Evolutionary conservation across 2,797 vertebrate species (phyloP).

Genomic region (Numenius phaeopus): DNA sequence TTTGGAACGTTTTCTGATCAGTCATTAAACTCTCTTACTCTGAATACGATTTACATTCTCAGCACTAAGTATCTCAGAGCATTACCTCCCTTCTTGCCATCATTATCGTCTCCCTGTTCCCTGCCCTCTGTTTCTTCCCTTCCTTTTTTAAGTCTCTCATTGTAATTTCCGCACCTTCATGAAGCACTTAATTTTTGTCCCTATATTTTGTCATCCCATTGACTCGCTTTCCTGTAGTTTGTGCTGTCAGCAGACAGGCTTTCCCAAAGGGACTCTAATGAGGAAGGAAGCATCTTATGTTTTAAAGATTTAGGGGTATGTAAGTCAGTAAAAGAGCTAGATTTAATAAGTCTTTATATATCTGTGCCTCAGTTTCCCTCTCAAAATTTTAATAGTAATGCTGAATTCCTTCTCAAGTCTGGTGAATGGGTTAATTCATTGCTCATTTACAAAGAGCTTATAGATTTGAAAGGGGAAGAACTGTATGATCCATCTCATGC

Average conservation of each 20-base stretch:
- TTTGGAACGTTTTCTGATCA: not conserved
- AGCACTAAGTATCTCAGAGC: not conserved
- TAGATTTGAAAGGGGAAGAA: slow-evolving; percentile 33
- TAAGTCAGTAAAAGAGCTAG: not conserved
- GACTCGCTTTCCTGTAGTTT: slow-evolving; percentile 14
- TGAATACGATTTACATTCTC: not conserved
- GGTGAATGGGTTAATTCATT: slow-evolving; percentile 58
- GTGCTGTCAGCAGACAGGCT: slow-evolving; percentile 33
- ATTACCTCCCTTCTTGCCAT: not conserved
- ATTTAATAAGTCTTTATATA: not conserved
- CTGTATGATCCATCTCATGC: slow-evolving; percentile 6
- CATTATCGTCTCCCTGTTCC: not conserved
- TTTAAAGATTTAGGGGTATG: slow-evolving; percentile 40
- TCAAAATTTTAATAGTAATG: not conserved
- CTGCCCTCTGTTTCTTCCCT: not conserved
- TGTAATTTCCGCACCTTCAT: not conserved
- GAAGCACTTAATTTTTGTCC: slow-evolving; percentile 14
- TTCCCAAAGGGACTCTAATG: slow-evolving; percentile 23
- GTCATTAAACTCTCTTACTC: not conserved
- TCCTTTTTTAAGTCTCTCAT: not conserved
- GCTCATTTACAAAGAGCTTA: slow-evolving; percentile 51
- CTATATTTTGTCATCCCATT: slow-evolving; percentile 22
- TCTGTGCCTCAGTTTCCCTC: slow-evolving; percentile 48
- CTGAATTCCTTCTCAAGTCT: not conserved
- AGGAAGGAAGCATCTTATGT: slow-evolving; percentile 45